Conservation (phyloP, 2,797 vertebrate species). For the Anguilla anguilla region DNA sequence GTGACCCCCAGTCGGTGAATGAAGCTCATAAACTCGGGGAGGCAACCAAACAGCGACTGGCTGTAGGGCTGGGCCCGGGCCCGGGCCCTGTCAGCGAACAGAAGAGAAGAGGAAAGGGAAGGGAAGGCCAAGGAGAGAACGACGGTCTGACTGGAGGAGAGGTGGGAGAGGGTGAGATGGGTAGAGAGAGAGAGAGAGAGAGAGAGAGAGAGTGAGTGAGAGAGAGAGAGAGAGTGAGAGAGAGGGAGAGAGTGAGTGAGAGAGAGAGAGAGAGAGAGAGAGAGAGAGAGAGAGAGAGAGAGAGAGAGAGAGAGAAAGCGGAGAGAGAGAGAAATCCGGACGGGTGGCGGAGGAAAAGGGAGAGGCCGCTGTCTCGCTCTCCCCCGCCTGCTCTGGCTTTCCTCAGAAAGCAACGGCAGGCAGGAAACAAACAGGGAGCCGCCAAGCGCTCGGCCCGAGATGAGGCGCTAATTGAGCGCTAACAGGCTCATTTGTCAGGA, state of each 20-base stretch:
- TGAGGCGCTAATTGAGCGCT: conserved; percentile 64
- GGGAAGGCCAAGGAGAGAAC: not conserved
- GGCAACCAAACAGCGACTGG: not conserved
- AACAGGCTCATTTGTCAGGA: conserved; percentile 32
- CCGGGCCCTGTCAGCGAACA: not conserved
- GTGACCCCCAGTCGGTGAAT: not conserved
- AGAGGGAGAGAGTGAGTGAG: not conserved
- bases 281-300: not conserved
- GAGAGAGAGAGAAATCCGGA: conserved; percentile 12
- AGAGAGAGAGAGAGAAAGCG: conserved; percentile 16
- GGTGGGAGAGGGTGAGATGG: not conserved
- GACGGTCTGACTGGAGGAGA: not conserved
- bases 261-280: conserved; percentile 4
- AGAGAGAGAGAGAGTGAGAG: conserved; percentile 20
- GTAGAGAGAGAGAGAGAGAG: not conserved
- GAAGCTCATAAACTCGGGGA: not conserved
- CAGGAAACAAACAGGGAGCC: conserved; percentile 31
- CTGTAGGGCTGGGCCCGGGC: not conserved
- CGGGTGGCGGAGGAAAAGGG: conserved; percentile 27
- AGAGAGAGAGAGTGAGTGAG: conserved; percentile 18
- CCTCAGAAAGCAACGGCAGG: conserved; percentile 56
- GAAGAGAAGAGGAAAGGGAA: not conserved
- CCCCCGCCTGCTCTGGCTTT: conserved; percentile 47
- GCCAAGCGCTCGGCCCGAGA: conserved; percentile 35
- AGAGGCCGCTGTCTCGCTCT: not conserved